These are phyloP conservation scores for Syrmaticus mikado DNA, from an alignment of 2,113 vertebrate genomes.

Conservation along the genomic window DNA sequence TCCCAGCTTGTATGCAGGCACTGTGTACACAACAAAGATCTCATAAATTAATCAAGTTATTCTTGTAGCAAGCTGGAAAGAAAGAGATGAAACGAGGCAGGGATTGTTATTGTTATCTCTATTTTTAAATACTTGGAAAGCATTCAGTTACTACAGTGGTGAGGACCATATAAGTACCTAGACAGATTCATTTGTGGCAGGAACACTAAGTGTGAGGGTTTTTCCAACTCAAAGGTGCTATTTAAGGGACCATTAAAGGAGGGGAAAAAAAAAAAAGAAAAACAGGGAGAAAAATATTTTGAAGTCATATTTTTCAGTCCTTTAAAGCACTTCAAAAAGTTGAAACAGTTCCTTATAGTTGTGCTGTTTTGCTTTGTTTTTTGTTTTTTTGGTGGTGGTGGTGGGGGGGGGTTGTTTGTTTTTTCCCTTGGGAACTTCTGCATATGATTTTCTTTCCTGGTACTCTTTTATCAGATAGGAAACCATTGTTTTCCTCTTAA, in stretches of 20 bases:
- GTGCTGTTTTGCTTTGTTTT: neutral
- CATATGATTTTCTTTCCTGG: neutral
- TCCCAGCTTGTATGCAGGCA: neutral
- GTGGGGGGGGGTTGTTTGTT: too few relatives aligned
- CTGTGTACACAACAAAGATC: constrained; percentile 20
- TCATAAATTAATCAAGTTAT: constrained; percentile 53
- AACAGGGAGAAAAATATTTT: neutral
- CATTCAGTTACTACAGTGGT: neutral
- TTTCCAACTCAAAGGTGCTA: constrained; percentile 7
- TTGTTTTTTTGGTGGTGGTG: too few relatives aligned
- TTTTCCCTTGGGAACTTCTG: neutral
- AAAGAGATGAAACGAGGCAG: neutral
- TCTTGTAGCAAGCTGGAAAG: neutral
- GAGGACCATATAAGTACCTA: constrained; percentile 65
- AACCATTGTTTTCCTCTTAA: neutral
- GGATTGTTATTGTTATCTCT: constrained; percentile 65
- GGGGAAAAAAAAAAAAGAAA: neutral
- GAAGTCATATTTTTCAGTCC: neutral
- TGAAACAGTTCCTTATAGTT: neutral
- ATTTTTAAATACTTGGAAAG: constrained; percentile 69
- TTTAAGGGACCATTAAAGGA: neutral
- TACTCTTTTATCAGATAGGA: neutral
- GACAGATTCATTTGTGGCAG: neutral
- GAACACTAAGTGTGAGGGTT: neutral
- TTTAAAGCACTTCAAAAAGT: neutral